These are phyloP conservation scores for Phymatocera aterrima DNA, from an alignment of 2,888 invertebrate genomes.

Conservation along the genomic window DNA sequence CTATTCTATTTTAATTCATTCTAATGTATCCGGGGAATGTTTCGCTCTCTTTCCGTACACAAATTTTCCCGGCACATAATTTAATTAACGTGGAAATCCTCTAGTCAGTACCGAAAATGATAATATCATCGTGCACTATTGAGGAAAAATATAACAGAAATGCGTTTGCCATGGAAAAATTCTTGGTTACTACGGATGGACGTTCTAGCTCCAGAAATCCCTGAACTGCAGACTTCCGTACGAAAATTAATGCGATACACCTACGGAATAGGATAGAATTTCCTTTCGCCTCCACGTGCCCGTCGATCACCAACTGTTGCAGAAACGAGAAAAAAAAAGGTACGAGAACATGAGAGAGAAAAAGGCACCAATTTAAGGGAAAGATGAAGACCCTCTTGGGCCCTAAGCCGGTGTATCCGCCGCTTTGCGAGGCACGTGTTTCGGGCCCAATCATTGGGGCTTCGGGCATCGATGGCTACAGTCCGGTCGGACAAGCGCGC, in stretches of 20 bases:
- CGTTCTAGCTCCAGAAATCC: background rate
- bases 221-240: constrained; percentile 13
- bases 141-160: no score
- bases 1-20: constrained; percentile 20
- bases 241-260: background rate
- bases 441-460: constrained; percentile 64
- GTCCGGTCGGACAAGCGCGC: constrained; percentile 53
- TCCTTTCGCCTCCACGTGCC: constrained; percentile 13
- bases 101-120: constrained; percentile 15
- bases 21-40: constrained; percentile 10
- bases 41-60: background rate
- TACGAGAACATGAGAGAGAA: constrained; percentile 45
- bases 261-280: background rate
- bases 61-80: background rate
- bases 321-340: constrained; percentile 36
- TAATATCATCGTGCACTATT: no score
- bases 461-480: constrained; percentile 48
- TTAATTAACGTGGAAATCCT: background rate
- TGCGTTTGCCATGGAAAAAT: background rate
- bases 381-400: constrained; percentile 43
- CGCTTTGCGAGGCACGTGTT: constrained; percentile 64
- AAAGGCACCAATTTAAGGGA: constrained; percentile 45
- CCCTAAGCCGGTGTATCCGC: constrained; percentile 56
- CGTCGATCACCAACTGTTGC: constrained; percentile 57
- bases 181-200: no score